Base-by-base conservation (phyloP, 1,140 invertebrate genomes). In the Scylla paramamosain region DNA sequence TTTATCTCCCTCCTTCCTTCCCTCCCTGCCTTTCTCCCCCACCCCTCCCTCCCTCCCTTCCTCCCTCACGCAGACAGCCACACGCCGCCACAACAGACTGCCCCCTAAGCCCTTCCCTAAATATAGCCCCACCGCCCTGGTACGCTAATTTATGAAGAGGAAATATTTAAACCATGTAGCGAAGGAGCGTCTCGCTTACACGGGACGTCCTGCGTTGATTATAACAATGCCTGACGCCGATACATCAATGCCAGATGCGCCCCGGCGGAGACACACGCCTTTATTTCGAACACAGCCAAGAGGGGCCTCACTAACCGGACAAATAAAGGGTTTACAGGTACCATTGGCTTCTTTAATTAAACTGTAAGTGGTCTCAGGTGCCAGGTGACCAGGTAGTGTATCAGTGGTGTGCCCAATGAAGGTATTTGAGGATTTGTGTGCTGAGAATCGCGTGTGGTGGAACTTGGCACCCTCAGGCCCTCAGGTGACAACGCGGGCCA, bases 111-210 rank as follows among this genome's bases (percentile, higher is more conserved):
- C 39, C 77, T 52, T 8, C 7, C 67, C 83, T 92, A 59, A 92
- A 86, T 95, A 67, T 93, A 92, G 46, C 91, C 84, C n/a, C 59
- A 84, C 91, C 90, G 94, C 91, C 94, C 94, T 89, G 88, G 94
- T 95, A 92, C 46, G 84, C 86, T 95, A 95, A 95, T 95, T 95
- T 95, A 95, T 95, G 94, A 95, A 95, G 67, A 88, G 77, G 31
- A 95, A 95, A 88, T 95, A 95, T 95, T 95, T 93, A 95, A 93
- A 95, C 48, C 94, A 88, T 84, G 94, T 93, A 29, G 91, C 39
- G n/a, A 95, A 95, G 77, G 84, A 39, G 48, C n/a, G 20, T n/a
- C 39, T 52, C 83, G 86, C 91, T 92, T 86, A 39, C 92, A 77
- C 83, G 90, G 86, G 29, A 84, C 39, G 94, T 93, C 94, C 39